Evolutionary conservation across 1,140 invertebrate genomes (phyloP).

Genomic region (Lysiphlebus fabarum): DNA sequence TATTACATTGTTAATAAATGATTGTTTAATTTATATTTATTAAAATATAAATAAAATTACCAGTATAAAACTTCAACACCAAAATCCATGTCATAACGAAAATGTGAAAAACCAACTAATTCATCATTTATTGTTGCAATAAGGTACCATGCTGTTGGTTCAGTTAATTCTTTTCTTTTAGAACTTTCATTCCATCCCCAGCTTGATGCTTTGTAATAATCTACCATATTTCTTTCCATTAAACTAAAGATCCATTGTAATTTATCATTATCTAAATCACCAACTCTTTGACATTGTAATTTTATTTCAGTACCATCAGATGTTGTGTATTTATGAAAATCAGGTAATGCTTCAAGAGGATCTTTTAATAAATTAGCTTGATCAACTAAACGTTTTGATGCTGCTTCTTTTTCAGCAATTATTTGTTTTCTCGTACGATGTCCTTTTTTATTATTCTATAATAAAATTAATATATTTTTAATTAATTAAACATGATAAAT

Average conservation of each 20-base stretch:
- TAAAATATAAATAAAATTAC: constrained; percentile 50
- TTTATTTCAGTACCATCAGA: constrained; percentile 41
- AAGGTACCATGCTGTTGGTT: constrained; percentile 64
- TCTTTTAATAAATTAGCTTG: constrained; percentile 41
- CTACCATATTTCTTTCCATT: constrained; percentile 64
- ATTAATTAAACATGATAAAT: too few relatives aligned
- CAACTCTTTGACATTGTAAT: constrained; percentile 51
- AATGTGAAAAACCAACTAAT: constrained; percentile 71
- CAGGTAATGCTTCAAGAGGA: constrained; percentile 35
- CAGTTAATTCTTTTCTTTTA: constrained; percentile 65
- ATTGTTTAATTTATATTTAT: constrained; percentile 1
- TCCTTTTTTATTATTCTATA: constrained; percentile 33
- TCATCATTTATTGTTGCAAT: constrained; percentile 56
- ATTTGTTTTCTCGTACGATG: constrained; percentile 39
- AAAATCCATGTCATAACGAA: constrained; percentile 79
- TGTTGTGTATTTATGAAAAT: constrained; percentile 41
- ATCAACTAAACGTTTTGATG: constrained; percentile 34
- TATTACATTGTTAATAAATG: constrained; percentile 1
- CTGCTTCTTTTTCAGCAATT: constrained; percentile 37
- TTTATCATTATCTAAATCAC: constrained; percentile 46
- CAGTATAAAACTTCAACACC: constrained; percentile 76
- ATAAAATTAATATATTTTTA: not conserved
- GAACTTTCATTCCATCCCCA: constrained; percentile 68
- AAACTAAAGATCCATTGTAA: constrained; percentile 64
- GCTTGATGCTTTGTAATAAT: constrained; percentile 55